Conservation (phyloP, 2,113 vertebrate genomes). For the Prionailurus bengalensis region DNA sequence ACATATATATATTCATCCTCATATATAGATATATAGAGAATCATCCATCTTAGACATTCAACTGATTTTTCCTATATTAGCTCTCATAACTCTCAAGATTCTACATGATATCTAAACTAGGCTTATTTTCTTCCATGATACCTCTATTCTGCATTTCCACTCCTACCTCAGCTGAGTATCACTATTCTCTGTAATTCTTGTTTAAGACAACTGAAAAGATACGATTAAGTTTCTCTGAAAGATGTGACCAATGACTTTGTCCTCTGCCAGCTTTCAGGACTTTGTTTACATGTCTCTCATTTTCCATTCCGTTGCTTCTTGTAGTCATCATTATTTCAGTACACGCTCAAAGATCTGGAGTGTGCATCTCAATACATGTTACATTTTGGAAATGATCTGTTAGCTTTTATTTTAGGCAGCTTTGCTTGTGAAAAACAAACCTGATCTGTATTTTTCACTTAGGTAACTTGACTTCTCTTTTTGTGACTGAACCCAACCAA, state of each 20-base stretch:
- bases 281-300: neutral
- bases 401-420: neutral
- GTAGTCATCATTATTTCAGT: neutral
- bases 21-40: neutral
- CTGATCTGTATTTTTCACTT: neutral
- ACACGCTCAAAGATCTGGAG: neutral
- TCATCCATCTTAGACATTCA: neutral
- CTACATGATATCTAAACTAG: neutral
- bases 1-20: neutral
- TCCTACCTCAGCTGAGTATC: neutral
- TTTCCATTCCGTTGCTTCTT: neutral
- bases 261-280: neutral
- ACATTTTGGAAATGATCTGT: neutral
- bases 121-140: neutral
- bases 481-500: neutral
- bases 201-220: neutral
- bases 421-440: neutral
- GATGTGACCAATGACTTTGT: neutral
- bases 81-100: neutral
- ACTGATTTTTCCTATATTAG: neutral
- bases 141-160: constrained; percentile 2
- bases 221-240: neutral
- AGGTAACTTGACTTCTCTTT: neutral
- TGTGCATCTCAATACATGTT: neutral
- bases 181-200: neutral